A percentile compares a stretch with the other conserved stretches of the same genome.
phyloP scores from a whole-genome alignment of 2,113 vertebrate genomes.

The Circaetus cinerascens region DNA sequence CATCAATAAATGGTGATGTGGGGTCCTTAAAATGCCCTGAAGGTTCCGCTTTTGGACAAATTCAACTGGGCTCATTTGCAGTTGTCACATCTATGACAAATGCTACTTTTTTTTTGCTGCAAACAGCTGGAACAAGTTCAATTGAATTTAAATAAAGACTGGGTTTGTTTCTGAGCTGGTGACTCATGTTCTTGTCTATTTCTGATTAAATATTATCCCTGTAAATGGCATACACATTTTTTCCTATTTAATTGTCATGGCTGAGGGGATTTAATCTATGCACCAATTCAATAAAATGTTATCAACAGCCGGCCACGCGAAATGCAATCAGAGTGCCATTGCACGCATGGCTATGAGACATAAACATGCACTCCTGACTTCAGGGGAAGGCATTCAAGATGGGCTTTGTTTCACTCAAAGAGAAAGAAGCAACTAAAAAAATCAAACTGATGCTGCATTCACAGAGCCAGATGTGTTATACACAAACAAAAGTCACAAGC shows the following conservation, averaged over 20 bases:
- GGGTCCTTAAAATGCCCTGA: background rate
- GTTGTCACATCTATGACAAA: background rate
- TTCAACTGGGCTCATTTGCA: background rate
- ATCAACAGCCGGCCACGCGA: background rate
- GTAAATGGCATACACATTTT: conserved; percentile 35
- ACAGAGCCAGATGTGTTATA: conserved; percentile 1
- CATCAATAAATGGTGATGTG: background rate
- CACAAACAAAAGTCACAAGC: background rate
- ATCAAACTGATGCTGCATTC: background rate
- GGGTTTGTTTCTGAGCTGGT: conserved; percentile 44
- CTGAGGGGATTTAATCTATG: conserved; percentile 32
- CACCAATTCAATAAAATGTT: conserved; percentile 40
- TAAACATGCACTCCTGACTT: background rate
- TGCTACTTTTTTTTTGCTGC: background rate
- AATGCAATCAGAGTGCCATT: conserved; percentile 18
- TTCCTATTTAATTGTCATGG: conserved; percentile 54
- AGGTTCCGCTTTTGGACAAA: background rate
- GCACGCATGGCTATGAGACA: background rate
- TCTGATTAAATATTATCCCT: conserved; percentile 65
- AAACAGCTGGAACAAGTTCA: conserved; percentile 50
- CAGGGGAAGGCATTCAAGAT: background rate
- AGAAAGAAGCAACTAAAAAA: background rate
- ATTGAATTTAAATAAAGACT: conserved; percentile 48
- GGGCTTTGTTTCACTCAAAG: background rate
- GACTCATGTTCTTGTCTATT: conserved; percentile 58